Conservation (phyloP, 2,113 vertebrate genomes). For the Atrichornis clamosus region DNA sequence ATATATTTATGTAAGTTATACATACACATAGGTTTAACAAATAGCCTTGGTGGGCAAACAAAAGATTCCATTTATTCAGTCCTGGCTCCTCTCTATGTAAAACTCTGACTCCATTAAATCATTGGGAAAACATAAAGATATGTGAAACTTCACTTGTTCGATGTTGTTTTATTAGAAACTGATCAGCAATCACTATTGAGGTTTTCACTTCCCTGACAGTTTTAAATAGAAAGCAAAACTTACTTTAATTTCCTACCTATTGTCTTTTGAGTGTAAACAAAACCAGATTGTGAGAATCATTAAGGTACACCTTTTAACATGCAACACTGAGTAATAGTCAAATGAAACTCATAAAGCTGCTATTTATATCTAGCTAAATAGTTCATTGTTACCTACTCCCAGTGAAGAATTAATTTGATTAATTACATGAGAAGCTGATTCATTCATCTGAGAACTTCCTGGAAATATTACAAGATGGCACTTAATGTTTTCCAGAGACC, state of each 20-base stretch:
- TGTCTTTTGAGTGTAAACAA: not conserved
- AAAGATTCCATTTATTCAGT: not conserved
- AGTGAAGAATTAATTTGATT: constrained; percentile 23
- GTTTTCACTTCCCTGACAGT: not conserved
- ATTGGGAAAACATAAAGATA: not conserved
- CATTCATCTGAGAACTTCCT: not conserved
- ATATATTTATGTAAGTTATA: not conserved
- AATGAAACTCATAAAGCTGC: constrained; percentile 13
- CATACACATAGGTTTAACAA: not conserved
- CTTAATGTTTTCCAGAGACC: not conserved
- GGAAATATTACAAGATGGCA: not conserved
- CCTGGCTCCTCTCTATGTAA: not conserved
- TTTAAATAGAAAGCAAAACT: not conserved
- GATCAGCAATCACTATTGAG: not conserved
- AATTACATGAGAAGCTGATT: constrained; percentile 16
- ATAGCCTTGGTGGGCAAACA: not conserved
- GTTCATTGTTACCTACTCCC: constrained; percentile 8
- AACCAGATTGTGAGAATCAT: not conserved
- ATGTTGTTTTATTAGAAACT: not conserved
- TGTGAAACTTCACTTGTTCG: not conserved
- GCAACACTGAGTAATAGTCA: constrained; percentile 6
- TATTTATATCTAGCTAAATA: constrained; percentile 41
- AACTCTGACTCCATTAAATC: not conserved
- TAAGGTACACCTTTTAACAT: not conserved
- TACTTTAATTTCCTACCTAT: not conserved